phyloP scores from a whole-genome alignment of 2,797 vertebrate genomes.

The Delichon dasypus region DNA sequence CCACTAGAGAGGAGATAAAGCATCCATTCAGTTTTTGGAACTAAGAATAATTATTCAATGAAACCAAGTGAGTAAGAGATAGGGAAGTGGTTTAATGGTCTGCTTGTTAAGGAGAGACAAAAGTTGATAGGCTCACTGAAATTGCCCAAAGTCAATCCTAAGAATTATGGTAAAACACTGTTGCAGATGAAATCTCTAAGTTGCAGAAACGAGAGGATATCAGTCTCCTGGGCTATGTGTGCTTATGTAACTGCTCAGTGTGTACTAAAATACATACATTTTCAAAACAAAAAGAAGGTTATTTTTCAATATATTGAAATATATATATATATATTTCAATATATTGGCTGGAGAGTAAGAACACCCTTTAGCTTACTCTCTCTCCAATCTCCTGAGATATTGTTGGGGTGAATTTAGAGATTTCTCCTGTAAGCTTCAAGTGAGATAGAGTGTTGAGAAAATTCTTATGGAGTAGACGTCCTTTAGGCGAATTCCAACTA shows the following conservation, averaged over 20 bases:
- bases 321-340: neutral
- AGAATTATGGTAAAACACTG: neutral
- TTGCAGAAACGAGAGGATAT: neutral
- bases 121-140: neutral
- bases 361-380: neutral
- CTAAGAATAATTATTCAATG: constrained; percentile 4
- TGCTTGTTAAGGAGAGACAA: neutral
- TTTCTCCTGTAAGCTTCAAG: neutral
- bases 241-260: neutral
- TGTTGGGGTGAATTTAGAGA: neutral
- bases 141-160: neutral
- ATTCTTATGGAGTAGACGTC: neutral
- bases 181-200: neutral
- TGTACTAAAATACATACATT: neutral
- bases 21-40: constrained; percentile 26
- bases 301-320: neutral
- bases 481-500: neutral
- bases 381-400: neutral
- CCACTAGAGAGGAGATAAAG: constrained; percentile 44
- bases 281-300: neutral
- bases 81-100: constrained; percentile 14
- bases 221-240: neutral
- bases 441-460: neutral
- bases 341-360: neutral
- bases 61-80: neutral